Evolutionary conservation across 37 sponge, comb jelly and placozoan species (phyloP), one percentile per base, ranked within the genome.

Genomic region (Axinella damicornis): DNA sequence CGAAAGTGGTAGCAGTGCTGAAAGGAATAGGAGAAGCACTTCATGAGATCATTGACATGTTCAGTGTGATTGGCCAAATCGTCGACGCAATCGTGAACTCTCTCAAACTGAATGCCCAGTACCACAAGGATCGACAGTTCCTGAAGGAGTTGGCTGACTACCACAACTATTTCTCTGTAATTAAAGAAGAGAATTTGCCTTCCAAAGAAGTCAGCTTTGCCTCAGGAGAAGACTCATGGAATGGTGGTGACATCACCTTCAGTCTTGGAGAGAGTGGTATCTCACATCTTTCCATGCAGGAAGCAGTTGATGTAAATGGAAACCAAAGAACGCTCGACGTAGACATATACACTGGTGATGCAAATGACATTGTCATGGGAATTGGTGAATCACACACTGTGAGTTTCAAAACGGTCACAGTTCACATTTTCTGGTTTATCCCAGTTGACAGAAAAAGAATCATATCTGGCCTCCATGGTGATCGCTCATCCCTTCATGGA

Each of bases 171-270:
- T 80, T 80, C 57, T 12, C 12, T 16, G 36, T 80, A 12, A 38
- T 19, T 20, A 68, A 41, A 4, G 81, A 65, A 33, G 34, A 39
- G 20, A 69, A 66, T 15, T 37, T 66, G 55, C 57, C 57, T 32
- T 18, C 81, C 25, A 33, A 56, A 22, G 60, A 75, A 53, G 67
- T 80, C 9, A 80, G 67, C 36, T 80, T 80, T 80, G 81, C 81
- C 11, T 53, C 15, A 52, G 81, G 81, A 80, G 6, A 53, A 39
- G 53, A 11, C 24, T 65, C 81, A 18, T 80, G 69, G 81, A 68
- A 80, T 65, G 81, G 81, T 67, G 81, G 81, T 15, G 36, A 67
- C 35, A 80, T 80, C 67, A 65, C 67, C 2, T 80, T 80, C 31
- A n/a, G 22, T 13, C 27, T 80, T 54, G 67, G 67, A 40, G 81